phyloP scores from a whole-genome alignment of 2,888 invertebrate genomes.

The Archips crataeganus region DNA sequence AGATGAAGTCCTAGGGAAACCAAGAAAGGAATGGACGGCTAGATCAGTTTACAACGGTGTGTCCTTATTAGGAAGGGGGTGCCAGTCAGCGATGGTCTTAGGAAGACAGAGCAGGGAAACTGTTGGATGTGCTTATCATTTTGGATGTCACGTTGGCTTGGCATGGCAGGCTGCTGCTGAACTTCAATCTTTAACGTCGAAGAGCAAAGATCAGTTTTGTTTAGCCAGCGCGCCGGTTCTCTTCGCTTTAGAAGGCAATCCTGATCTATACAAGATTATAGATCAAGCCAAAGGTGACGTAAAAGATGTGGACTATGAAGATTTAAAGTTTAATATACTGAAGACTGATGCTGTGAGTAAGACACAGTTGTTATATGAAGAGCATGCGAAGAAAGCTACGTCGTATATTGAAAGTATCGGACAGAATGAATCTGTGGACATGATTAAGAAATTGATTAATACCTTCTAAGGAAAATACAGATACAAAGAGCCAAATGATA shows the following conservation, averaged over 20 bases:
- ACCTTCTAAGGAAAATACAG: slow-evolving; percentile 57
- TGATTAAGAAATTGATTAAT: slow-evolving; percentile 79
- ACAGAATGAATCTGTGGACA: slow-evolving; percentile 75
- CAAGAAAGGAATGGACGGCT: slow-evolving; percentile 90
- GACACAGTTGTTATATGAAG: slow-evolving; percentile 73
- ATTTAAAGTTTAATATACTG: slow-evolving; percentile 80
- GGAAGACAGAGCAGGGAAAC: slow-evolving; percentile 89
- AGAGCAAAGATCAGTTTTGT: slow-evolving; percentile 88
- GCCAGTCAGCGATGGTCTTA: slow-evolving; percentile 91
- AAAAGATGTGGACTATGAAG: slow-evolving; percentile 88
- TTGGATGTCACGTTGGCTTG: slow-evolving; percentile 93
- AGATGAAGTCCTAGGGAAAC: slow-evolving; percentile 82
- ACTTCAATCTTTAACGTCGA: slow-evolving; percentile 80
- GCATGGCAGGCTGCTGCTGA: slow-evolving; percentile 91
- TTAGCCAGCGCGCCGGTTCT: slow-evolving; percentile 94
- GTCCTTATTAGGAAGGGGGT: slow-evolving; percentile 89
- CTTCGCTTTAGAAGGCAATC: slow-evolving; percentile 92
- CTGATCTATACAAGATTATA: slow-evolving; percentile 87
- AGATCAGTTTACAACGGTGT: slow-evolving; percentile 90
- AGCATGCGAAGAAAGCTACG: slow-evolving; percentile 75
- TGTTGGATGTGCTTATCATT: slow-evolving; percentile 91
- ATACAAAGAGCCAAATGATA: background rate
- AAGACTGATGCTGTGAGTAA: slow-evolving; percentile 78
- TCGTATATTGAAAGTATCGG: slow-evolving; percentile 72
- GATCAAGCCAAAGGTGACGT: slow-evolving; percentile 89